Evolutionary conservation across 2,888 invertebrate species (phyloP).

Genomic region (Cryptus armator): DNA sequence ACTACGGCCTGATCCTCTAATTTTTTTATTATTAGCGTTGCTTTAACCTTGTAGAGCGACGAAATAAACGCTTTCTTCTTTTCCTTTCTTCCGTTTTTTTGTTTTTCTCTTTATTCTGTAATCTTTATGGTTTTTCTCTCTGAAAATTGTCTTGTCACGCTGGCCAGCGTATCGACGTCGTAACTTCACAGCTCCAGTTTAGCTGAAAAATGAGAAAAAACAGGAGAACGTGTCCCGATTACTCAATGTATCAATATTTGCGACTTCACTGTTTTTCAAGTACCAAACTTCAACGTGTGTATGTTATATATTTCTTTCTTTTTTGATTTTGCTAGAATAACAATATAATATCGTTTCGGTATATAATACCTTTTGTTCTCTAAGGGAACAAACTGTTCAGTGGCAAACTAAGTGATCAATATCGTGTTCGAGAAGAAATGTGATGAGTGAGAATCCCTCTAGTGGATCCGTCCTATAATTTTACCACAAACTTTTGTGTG

Average conservation of each 20-base stretch:
- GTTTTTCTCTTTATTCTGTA: slow-evolving; percentile 40
- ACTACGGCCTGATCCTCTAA: slow-evolving; percentile 76
- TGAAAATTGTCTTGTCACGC: slow-evolving; percentile 53
- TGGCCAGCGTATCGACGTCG: slow-evolving; percentile 58
- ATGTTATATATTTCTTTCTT: not conserved
- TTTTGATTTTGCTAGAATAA: slow-evolving; percentile 28
- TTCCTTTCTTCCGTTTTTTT: slow-evolving; percentile 47
- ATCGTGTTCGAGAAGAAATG: slow-evolving; percentile 23
- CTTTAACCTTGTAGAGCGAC: slow-evolving; percentile 83
- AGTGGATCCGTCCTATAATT: slow-evolving; percentile 24
- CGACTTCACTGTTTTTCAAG: not conserved
- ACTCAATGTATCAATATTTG: not conserved
- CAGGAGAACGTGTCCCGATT: slow-evolving; percentile 38
- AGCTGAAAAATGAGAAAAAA: slow-evolving; percentile 78
- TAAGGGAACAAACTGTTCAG: slow-evolving; percentile 28
- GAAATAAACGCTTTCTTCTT: slow-evolving; percentile 79
- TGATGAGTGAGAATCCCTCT: slow-evolving; percentile 22
- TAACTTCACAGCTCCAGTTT: slow-evolving; percentile 82
- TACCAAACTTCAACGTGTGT: slow-evolving; percentile 23
- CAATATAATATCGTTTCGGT: slow-evolving; percentile 2
- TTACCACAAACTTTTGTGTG: slow-evolving; percentile 1
- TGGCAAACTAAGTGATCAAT: slow-evolving; percentile 40
- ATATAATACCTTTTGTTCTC: slow-evolving; percentile 39
- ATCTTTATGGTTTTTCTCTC: slow-evolving; percentile 33
- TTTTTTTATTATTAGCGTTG: slow-evolving; percentile 80